Evolutionary conservation across 2,888 invertebrate species (phyloP).

Genomic region (Drosophila aldrichi): DNA sequence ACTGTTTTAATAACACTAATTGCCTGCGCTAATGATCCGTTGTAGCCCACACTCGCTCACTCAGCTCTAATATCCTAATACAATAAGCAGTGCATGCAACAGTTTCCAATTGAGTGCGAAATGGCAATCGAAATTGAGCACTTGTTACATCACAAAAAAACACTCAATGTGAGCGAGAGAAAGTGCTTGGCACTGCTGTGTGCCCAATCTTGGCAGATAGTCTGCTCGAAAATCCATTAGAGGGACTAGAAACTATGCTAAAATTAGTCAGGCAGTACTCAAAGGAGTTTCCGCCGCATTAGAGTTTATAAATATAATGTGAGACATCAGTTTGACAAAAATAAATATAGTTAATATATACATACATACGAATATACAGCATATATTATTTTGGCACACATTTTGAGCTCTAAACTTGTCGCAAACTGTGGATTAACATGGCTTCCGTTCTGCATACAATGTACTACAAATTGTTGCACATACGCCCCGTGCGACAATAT

Average conservation of each 20-base stretch:
- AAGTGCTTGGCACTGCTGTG: background rate
- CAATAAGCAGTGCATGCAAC: background rate
- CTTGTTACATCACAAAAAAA: background rate
- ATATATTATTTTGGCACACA: conserved; percentile 7
- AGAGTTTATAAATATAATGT: background rate
- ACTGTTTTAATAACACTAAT: conserved; percentile 41
- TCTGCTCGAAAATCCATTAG: background rate
- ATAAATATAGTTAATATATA: background rate
- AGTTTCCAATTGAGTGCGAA: conserved; percentile 5
- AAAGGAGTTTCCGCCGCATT: background rate
- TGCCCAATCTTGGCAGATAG: background rate
- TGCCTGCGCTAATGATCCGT: conserved; percentile 24
- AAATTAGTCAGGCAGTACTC: background rate
- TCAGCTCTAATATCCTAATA: background rate
- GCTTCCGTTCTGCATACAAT: conserved; percentile 6
- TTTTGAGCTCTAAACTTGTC: conserved; percentile 24
- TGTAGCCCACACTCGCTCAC: background rate
- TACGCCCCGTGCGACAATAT: conserved; percentile 40
- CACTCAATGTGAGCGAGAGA: background rate
- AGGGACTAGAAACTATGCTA: background rate
- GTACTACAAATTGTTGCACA: conserved; percentile 32
- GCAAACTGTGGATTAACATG: conserved; percentile 41
- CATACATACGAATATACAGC: no score
- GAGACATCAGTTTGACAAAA: background rate
- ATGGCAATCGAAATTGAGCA: background rate